Evolutionary conservation across 64 coral and sea anemone genomes (phyloP).

Genomic region (Trachythela sp.): DNA sequence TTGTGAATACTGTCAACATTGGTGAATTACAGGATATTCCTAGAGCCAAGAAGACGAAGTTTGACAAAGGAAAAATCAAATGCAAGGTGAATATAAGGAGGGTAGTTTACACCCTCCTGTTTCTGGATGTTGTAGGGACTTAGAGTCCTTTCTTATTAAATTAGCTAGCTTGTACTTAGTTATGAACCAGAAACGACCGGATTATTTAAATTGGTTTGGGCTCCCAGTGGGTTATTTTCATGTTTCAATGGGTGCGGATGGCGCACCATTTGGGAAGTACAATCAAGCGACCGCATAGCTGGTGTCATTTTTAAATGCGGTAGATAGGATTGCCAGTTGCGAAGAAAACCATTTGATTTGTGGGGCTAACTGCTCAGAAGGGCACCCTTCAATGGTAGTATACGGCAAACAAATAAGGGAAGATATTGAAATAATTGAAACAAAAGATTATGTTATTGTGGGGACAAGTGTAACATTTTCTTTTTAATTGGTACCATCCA

Average conservation of each 20-base stretch:
- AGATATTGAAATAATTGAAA: slow-evolving; percentile 31
- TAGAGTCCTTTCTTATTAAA: background rate
- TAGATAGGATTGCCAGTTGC: slow-evolving; percentile 47
- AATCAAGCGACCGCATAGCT: slow-evolving; percentile 45
- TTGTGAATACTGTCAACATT: background rate
- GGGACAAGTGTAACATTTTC: slow-evolving; percentile 16
- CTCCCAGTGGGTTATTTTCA: slow-evolving; percentile 2
- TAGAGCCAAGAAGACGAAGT: background rate
- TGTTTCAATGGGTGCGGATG: slow-evolving; percentile 45
- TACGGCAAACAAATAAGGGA: slow-evolving; percentile 37
- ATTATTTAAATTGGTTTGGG: slow-evolving; percentile 41
- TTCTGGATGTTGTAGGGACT: background rate
- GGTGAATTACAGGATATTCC: background rate
- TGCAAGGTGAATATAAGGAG: background rate
- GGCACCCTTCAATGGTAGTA: slow-evolving; percentile 17
- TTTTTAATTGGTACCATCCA: slow-evolving; percentile 23
- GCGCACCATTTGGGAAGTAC: slow-evolving; percentile 54
- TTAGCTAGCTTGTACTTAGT: background rate
- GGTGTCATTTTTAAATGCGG: slow-evolving; percentile 46
- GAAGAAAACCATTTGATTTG: slow-evolving; percentile 48
- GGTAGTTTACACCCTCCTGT: background rate
- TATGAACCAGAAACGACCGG: background rate
- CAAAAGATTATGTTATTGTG: slow-evolving; percentile 23
- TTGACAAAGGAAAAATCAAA: background rate
- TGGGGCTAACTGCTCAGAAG: slow-evolving; percentile 47